A percentile compares a stretch with the other conserved stretches of the same genome.
Evolutionary conservation across 2,797 vertebrate species (phyloP).

Genomic region (Platalea minor): DNA sequence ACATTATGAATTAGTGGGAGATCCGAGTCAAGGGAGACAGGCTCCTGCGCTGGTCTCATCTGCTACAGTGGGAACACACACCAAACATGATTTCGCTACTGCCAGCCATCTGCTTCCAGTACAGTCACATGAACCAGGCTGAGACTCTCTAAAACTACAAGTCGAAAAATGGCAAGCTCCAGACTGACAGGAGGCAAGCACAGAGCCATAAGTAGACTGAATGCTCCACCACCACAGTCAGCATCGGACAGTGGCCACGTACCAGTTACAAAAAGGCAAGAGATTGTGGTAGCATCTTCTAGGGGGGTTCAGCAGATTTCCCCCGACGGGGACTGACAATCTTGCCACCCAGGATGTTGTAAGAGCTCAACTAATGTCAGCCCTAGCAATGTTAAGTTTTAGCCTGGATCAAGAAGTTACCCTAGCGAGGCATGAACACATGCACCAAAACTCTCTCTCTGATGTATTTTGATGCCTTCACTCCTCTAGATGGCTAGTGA

Average conservation of each 20-base stretch:
- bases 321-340: neutral
- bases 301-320: neutral
- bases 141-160: neutral
- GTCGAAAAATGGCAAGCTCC: neutral
- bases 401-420: neutral
- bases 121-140: neutral
- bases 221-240: neutral
- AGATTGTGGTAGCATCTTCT: neutral
- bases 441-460: neutral
- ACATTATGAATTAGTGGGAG: neutral
- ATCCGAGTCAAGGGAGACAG: neutral
- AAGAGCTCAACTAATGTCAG: neutral
- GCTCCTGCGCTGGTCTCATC: neutral
- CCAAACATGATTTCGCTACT: neutral
- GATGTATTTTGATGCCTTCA: neutral
- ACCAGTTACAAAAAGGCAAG: neutral
- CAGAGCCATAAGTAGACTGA: neutral
- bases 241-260: neutral
- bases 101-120: neutral
- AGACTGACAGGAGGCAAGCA: fast-evolving
- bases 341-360: neutral
- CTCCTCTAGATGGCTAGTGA: neutral
- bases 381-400: neutral
- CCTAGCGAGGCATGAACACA: neutral
- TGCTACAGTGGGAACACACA: neutral